These are phyloP conservation scores for Apaloderma vittatum DNA, from an alignment of 2,113 vertebrate genomes.

Conservation along the genomic window DNA sequence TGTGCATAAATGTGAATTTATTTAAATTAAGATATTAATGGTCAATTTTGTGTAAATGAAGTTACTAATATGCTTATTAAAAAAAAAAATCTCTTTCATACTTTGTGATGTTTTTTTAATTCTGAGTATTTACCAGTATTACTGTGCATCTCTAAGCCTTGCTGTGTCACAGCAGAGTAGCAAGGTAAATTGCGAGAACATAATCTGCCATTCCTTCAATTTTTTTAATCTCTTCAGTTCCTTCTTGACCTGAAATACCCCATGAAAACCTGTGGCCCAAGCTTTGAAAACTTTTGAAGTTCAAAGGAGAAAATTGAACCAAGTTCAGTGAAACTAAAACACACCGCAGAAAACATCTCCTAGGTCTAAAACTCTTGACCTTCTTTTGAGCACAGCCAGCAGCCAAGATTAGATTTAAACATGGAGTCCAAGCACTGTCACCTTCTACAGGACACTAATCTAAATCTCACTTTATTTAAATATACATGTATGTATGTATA, in stretches of 20 bases:
- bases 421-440: not conserved
- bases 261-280: not conserved
- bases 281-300: not conserved
- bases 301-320: not conserved
- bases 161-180: not conserved
- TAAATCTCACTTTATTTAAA: not conserved
- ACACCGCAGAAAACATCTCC: not conserved
- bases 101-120: not conserved
- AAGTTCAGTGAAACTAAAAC: not conserved
- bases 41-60: constrained; percentile 36
- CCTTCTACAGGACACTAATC: not conserved
- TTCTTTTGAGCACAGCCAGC: not conserved
- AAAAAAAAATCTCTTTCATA: constrained; percentile 58
- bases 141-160: not conserved
- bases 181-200: not conserved
- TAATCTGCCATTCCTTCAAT: not conserved
- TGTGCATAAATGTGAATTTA: constrained; percentile 41
- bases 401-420: not conserved
- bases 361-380: not conserved
- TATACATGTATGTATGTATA: no score
- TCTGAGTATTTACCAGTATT: not conserved
- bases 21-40: constrained; percentile 18
- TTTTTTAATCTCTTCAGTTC: not conserved
- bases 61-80: constrained; percentile 40
- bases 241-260: not conserved